These are phyloP conservation scores for Corapipo altera DNA, from an alignment of 2,113 vertebrate genomes.

Conservation along the genomic window DNA sequence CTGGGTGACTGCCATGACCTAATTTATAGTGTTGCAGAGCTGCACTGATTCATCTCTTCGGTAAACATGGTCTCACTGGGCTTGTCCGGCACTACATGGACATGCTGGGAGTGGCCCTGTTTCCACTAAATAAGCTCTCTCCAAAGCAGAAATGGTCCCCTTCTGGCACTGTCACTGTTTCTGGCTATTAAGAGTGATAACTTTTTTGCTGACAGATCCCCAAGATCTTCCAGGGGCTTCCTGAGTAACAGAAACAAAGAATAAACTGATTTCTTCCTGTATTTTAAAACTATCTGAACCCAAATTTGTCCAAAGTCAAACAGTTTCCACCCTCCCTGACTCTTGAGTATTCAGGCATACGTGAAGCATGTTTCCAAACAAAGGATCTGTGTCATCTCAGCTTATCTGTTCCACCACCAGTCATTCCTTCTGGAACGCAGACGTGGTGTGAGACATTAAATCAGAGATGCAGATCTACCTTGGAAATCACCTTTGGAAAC, in stretches of 20 bases:
- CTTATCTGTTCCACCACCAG: neutral
- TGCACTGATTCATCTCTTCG: slow-evolving; percentile 66
- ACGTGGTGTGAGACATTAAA: neutral
- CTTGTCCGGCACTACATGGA: neutral
- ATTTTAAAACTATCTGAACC: neutral
- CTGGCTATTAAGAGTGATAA: neutral
- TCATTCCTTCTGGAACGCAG: neutral
- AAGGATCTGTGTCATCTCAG: neutral
- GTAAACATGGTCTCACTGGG: slow-evolving; percentile 54
- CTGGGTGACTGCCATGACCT: slow-evolving; percentile 64
- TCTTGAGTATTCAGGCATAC: neutral
- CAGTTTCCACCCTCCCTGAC: neutral
- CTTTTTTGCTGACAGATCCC: neutral
- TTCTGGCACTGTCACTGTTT: neutral
- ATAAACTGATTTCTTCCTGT: neutral
- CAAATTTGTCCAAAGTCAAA: neutral
- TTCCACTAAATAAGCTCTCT: neutral
- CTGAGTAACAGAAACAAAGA: neutral
- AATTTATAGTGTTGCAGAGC: slow-evolving; percentile 8
- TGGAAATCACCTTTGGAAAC: neutral
- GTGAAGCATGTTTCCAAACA: neutral
- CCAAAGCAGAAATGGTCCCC: neutral
- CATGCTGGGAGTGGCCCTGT: neutral
- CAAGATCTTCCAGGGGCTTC: neutral
- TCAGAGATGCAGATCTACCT: neutral